A percentile compares a stretch with the other conserved stretches of the same genome.
phyloP scores from a whole-genome alignment of 2,797 vertebrate species.

The Mormyrops boulengeri region DNA sequence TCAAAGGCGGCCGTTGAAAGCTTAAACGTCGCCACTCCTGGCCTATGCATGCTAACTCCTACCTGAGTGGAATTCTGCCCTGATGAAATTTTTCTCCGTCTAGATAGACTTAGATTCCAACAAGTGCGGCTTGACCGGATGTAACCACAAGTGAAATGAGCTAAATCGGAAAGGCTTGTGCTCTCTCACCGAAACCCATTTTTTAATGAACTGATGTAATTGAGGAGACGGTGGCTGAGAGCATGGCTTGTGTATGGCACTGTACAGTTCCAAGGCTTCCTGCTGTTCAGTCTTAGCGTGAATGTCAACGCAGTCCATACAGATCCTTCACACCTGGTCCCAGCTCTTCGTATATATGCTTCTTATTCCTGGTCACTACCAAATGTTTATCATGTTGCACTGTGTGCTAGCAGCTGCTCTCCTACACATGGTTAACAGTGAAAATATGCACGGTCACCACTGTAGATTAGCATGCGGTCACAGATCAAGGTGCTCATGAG shows the following conservation, averaged over 20 bases:
- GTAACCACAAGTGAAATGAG: background rate
- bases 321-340: background rate
- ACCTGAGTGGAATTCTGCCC: background rate
- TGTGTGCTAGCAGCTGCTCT: background rate
- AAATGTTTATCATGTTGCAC: background rate
- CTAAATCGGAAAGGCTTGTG: background rate
- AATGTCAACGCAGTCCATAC: background rate
- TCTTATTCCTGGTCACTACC: background rate
- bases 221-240: background rate
- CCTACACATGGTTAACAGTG: background rate
- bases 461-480: background rate
- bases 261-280: background rate
- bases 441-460: background rate
- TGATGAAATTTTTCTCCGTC: background rate
- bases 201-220: background rate
- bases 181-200: background rate
- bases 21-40: background rate
- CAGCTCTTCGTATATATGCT: background rate
- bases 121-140: background rate
- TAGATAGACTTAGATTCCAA: background rate
- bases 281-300: background rate
- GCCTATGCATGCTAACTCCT: background rate
- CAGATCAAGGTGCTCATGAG: background rate
- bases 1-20: background rate
- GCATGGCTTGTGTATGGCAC: background rate